A percentile compares a stretch with the other conserved stretches of the same genome.
Conservation (phyloP, 2,113 vertebrate species). For the Alectura lathami region DNA sequence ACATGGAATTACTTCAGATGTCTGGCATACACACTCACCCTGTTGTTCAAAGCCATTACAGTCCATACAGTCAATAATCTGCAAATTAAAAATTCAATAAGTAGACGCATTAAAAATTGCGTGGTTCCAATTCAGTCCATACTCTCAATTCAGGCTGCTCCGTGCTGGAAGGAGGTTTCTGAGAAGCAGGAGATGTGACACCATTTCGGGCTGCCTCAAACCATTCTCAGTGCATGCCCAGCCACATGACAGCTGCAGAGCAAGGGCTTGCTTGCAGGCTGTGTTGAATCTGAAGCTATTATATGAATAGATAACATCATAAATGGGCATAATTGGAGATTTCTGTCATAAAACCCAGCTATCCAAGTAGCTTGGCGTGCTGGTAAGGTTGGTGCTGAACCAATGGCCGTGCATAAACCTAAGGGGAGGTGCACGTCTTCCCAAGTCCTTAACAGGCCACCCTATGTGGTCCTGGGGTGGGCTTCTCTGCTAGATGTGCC, state of each 20-base stretch:
- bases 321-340: not conserved
- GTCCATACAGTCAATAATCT: constrained; percentile 77
- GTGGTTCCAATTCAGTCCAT: constrained; percentile 53
- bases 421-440: fast-evolving
- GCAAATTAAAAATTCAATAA: constrained; percentile 83
- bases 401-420: not conserved
- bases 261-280: not conserved
- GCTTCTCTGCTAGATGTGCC: not conserved
- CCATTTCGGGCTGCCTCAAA: constrained; percentile 9
- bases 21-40: constrained; percentile 46
- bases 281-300: not conserved
- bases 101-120: constrained; percentile 63
- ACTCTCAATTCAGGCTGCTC: not conserved
- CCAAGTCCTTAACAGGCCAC: not conserved
- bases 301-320: not conserved
- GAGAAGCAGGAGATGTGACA: constrained; percentile 21
- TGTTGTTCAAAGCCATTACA: constrained; percentile 74
- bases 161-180: constrained; percentile 8
- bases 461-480: not conserved
- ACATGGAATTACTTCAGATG: constrained; percentile 57
- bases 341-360: not conserved
- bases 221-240: not conserved
- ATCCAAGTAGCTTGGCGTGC: not conserved
- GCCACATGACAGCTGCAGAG: not conserved
- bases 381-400: not conserved